Base-by-base conservation (phyloP, 2,797 vertebrate species). In the Euphonia xanthogaster region DNA sequence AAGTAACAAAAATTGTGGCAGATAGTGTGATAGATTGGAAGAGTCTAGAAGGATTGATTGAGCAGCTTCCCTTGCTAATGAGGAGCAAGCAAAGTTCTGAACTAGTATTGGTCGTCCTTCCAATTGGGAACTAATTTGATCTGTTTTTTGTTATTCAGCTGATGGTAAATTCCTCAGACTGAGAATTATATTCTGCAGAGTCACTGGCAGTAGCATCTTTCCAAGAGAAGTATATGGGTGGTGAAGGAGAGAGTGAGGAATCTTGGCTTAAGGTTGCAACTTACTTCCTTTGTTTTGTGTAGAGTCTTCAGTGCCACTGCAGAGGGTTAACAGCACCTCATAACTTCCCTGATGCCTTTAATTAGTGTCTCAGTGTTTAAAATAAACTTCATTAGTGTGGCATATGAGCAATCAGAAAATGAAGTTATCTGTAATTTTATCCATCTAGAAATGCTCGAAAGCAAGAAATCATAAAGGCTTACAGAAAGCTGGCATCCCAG, bases 401-500 rank as follows among this genome's bases (percentile, higher is more conserved):
- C 13, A 23, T 44, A 14, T 1, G 4, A 65, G 45, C 44, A 79
- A 2, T 40, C 54, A 70, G 57, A 87, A 25, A 47, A 47, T 75
- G 51, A 61, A 65, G 12, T 63, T 84, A 13, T 8, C 66, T 86
- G 2, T 78, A 62, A 80, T 90, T 95, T 65, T 94, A 76, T 44
- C 53, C 45, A 68, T 54, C 51, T 96, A 99, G 99, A 97, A 99
- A 97, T 45, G 99, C 99, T 54, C 99, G 99, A 98, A 99, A 99
- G 94, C 99, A 99, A 96, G 99, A 99, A 98, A 99, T 99, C 62
- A 98, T 99, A 96, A 99, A 98, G 98, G 99, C 99, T 27, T 99
- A 99, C 94, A 98, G 99, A 97, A 99, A 99, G 93, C 95, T 99
- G 96, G 99, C 99, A 23, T 98, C 99, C 95, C 99, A 99, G 97